Base-by-base conservation (phyloP, 2,797 vertebrate genomes). In the Prionace glauca region DNA sequence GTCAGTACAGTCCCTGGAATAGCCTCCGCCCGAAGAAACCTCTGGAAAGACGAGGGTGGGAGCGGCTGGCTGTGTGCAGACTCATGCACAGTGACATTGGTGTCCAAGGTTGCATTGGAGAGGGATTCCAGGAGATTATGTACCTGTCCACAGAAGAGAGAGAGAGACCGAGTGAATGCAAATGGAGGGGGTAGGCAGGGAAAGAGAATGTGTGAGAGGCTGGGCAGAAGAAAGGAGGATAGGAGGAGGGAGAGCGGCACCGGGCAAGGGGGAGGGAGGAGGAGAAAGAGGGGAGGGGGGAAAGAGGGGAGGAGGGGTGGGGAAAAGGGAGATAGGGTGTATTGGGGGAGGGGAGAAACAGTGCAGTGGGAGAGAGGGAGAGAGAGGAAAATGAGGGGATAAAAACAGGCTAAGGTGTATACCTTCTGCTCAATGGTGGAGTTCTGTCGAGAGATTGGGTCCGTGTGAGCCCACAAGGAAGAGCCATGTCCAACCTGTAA, bases 11-110 rank as follows among this genome's bases (percentile, higher is more conserved):
- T 96, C 0, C 99, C 99, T 0, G 99, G 99, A 96, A 99, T 97
- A 4, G 97, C 97, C 22, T 96, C 97, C 92, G 96, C 97, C 62
- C 97, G 97, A 62, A 99, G 98, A 97, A 99, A 99, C n/a, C 98
- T 98, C 96, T 99, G 99, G 96, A 99, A 98, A 96, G 99, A 99
- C 0, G 98, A 98, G 0, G 99, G 99, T 0, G 99, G 99, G 22
- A 99, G 98, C 0, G 98, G 97, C 97, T 99, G 98, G 20, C 98
- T 97, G 95, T 95, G 79, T 1, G 0, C 0, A 0, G 96, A 97
- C 94, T 97, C 98, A 0, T 69, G 96, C 86, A 98, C 29, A 0
- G 97, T 32, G 12, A 99, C 56, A 0, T 10, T 96, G 1, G 97
- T 79, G 0, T 8, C 95, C 0, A 0, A 0, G 0, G 97, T 96